phyloP scores from a whole-genome alignment of 30 jellyfish, hydroid and myxozoan genomes.

The Turritopsis rubra region DNA sequence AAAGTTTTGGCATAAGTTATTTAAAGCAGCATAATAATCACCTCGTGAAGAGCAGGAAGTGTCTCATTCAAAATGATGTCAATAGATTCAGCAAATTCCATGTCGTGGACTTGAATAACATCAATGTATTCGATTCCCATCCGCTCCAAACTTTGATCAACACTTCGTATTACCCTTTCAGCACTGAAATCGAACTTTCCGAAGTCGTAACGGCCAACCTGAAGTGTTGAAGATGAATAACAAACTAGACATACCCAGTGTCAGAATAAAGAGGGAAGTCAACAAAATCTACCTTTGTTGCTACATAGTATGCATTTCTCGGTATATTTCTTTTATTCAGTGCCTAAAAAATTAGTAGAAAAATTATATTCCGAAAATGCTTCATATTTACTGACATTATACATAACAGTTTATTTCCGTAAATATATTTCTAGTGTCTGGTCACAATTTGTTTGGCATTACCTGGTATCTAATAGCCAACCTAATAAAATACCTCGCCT shows the following conservation, averaged over 20 bases:
- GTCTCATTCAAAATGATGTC: conserved; percentile 73
- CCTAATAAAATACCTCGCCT: conserved; percentile 79
- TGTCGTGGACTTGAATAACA: conserved; percentile 72
- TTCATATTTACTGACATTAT: too few relatives aligned
- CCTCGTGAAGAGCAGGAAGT: conserved; percentile 82
- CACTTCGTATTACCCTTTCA: conserved; percentile 60
- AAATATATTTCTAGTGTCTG: too few relatives aligned
- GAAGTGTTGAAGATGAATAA: too few relatives aligned
- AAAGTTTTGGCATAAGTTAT: too few relatives aligned
- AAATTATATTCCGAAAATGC: too few relatives aligned
- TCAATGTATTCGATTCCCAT: conserved; percentile 77
- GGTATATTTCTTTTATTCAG: too few relatives aligned
- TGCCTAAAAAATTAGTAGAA: too few relatives aligned
- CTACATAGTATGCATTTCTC: conserved; percentile 39
- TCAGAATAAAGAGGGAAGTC: too few relatives aligned
- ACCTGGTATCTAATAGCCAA: neutral
- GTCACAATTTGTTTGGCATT: too few relatives aligned
- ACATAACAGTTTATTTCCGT: too few relatives aligned
- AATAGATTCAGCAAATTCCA: conserved; percentile 87
- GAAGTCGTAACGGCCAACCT: conserved; percentile 85
- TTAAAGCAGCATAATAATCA: too few relatives aligned
- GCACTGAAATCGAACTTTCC: conserved; percentile 74
- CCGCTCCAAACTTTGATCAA: conserved; percentile 78
- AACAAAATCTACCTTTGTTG: conserved; percentile 56
- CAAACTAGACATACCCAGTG: too few relatives aligned